Percentiles rank a stretch among this genome's conserved stretches.
These are phyloP conservation scores for Hyphantria cunea DNA, from an alignment of 1,140 invertebrate species.

Conservation along the genomic window DNA sequence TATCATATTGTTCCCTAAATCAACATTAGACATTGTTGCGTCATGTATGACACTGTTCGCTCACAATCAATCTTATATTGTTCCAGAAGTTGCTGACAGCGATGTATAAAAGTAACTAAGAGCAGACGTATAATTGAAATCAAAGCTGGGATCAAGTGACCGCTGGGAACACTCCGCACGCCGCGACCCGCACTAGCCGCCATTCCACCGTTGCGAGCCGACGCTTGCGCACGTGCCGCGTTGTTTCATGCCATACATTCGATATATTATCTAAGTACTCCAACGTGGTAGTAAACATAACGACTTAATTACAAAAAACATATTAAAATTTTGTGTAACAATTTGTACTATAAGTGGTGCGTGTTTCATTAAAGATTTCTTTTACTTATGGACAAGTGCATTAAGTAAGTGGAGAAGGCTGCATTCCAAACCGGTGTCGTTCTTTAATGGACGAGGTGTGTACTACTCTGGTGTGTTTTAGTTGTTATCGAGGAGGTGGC, in stretches of 20 bases:
- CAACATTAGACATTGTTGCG: too few relatives aligned
- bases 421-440: constrained; percentile 79
- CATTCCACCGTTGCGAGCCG: constrained; percentile 49
- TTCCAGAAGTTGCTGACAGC: constrained; percentile 45
- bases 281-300: constrained; percentile 45
- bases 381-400: constrained; percentile 59
- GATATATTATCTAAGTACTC: constrained; percentile 35
- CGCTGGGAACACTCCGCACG: constrained; percentile 39
- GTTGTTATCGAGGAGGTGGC: constrained; percentile 57
- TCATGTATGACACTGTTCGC: not conserved
- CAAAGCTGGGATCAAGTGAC: constrained; percentile 56
- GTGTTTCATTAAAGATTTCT: constrained; percentile 45
- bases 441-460: constrained; percentile 73
- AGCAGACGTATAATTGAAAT: constrained; percentile 47
- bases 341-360: constrained; percentile 42
- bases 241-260: constrained; percentile 8
- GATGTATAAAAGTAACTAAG: constrained; percentile 36
- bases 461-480: constrained; percentile 65
- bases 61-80: constrained; percentile 32
- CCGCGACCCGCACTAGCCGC: constrained; percentile 35
- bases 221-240: constrained; percentile 30
- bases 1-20: too few relatives aligned
- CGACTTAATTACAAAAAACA: constrained; percentile 34
- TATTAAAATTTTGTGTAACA: constrained; percentile 40
- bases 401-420: constrained; percentile 66